Conservation (phyloP, 2,888 invertebrate species). For the Meloe dianella region DNA sequence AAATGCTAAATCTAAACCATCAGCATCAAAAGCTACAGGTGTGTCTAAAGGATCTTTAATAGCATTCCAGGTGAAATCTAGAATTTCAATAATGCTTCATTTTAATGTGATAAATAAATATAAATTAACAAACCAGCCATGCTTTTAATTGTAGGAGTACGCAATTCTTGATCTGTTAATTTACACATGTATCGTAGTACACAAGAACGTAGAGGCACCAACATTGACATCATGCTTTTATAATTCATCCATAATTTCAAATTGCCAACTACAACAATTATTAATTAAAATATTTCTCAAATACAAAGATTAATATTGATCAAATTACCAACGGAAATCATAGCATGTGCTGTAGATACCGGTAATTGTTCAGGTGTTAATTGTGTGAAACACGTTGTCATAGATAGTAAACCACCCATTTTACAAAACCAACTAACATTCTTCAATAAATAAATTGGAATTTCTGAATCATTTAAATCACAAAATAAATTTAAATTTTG, state of each 20-base stretch:
- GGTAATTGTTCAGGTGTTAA: slow-evolving; percentile 77
- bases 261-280: slow-evolving; percentile 72
- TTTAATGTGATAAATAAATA: neutral
- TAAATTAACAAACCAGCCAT: slow-evolving; percentile 82
- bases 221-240: slow-evolving; percentile 84
- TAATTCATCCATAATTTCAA: slow-evolving; percentile 93
- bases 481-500: slow-evolving; percentile 80
- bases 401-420: slow-evolving; percentile 84
- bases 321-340: slow-evolving; percentile 77
- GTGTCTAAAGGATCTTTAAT: slow-evolving; percentile 90
- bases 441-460: slow-evolving; percentile 85
- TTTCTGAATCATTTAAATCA: slow-evolving; percentile 92
- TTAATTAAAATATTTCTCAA: neutral
- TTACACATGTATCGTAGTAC: slow-evolving; percentile 94
- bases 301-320: neutral
- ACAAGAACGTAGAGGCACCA: slow-evolving; percentile 85
- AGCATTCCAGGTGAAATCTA: slow-evolving; percentile 95
- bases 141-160: slow-evolving; percentile 86
- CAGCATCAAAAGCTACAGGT: slow-evolving; percentile 84
- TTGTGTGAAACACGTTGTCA: slow-evolving; percentile 85
- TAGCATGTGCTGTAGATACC: slow-evolving; percentile 87
- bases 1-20: slow-evolving; percentile 90
- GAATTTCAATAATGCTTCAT: slow-evolving; percentile 23
- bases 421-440: slow-evolving; percentile 96
- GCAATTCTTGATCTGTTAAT: slow-evolving; percentile 87